phyloP scores from a whole-genome alignment of 2,113 vertebrate species.

The Motacilla alba region DNA sequence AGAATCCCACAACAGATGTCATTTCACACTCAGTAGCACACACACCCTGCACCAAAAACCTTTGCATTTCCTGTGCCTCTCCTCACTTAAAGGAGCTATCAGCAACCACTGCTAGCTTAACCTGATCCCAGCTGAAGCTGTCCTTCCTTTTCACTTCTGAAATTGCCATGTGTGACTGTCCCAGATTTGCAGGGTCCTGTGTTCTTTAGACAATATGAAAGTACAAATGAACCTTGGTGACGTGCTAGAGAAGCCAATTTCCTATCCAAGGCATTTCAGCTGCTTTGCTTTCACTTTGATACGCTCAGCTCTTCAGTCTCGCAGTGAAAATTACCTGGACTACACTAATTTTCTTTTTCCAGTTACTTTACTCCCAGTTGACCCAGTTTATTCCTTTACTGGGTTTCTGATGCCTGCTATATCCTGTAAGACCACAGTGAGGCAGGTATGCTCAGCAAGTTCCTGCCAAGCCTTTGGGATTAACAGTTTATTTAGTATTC shows the following conservation, averaged over 20 bases:
- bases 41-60: neutral
- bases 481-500: conserved; percentile 59
- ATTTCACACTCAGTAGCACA: neutral
- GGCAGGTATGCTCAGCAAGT: conserved; percentile 14
- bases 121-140: neutral
- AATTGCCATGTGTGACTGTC: neutral
- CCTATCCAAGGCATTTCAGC: neutral
- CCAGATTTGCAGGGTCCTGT: neutral
- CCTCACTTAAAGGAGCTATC: neutral
- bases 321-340: neutral
- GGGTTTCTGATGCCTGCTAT: neutral
- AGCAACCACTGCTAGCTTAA: neutral
- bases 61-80: neutral
- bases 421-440: conserved; percentile 1
- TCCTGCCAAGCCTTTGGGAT: conserved; percentile 16
- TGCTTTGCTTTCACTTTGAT: neutral
- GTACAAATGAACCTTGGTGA: neutral
- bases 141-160: neutral
- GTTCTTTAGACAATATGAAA: neutral
- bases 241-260: neutral
- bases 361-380: neutral
- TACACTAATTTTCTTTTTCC: fast-evolving
- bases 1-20: neutral
- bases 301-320: neutral
- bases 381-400: neutral